Conservation (phyloP, 2,888 invertebrate species). For the Drosophila histrio region DNA sequence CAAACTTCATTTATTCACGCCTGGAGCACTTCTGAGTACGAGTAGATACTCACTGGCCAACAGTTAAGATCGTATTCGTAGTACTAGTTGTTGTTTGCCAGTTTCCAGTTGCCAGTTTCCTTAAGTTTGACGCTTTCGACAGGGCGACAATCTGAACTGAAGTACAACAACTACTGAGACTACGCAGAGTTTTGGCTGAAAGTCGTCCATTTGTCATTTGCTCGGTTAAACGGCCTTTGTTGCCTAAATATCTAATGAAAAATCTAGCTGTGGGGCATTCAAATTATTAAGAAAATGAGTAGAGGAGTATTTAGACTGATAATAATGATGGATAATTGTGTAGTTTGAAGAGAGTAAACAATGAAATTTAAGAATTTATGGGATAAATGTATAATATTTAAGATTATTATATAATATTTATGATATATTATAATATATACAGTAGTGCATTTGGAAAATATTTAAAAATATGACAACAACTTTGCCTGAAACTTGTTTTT, state of each 20-base stretch:
- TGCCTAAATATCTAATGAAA: conserved; percentile 7
- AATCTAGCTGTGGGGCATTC: not conserved
- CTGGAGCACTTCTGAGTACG: conserved; percentile 60
- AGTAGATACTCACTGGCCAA: conserved; percentile 16
- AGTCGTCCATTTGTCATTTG: conserved; percentile 67
- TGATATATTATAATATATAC: no score
- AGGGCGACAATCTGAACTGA: conserved; percentile 54
- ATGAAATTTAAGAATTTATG: not conserved
- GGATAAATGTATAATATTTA: no score
- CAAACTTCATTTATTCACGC: conserved; percentile 80
- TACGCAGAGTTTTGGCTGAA: not conserved
- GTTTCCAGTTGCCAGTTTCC: conserved; percentile 56
- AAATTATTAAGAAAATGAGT: no score
- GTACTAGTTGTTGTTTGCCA: conserved; percentile 56
- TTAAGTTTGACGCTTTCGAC: conserved; percentile 74
- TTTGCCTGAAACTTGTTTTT: no score
- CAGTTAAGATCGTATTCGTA: not conserved
- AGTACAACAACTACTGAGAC: conserved; percentile 11
- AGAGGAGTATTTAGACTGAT: not conserved
- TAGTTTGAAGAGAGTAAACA: not conserved
- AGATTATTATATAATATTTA: no score
- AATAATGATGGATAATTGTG: not conserved
- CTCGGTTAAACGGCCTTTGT: conserved; percentile 44
- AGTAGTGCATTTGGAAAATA: no score
- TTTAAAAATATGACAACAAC: no score